Percentiles rank a stretch among this genome's conserved stretches.
phyloP scores from a whole-genome alignment of 2,888 invertebrate species.

The Reticulitermes lucifugus region DNA sequence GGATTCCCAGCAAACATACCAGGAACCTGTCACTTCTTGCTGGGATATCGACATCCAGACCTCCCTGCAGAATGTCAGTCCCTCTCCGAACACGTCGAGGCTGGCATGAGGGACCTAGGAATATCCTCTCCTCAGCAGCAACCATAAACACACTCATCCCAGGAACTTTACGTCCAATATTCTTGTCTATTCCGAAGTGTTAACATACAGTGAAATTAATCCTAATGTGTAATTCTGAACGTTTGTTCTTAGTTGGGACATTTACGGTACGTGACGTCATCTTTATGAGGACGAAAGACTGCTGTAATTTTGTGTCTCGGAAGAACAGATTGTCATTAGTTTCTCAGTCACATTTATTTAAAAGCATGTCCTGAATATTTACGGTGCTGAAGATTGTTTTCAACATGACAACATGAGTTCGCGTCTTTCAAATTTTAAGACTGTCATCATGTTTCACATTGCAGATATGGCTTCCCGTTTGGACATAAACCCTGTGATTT shows the following conservation, averaged over 20 bases:
- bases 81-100: constrained; percentile 36
- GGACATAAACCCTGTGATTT: not conserved
- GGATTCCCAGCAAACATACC: constrained; percentile 83
- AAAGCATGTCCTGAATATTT: not conserved
- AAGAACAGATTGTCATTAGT: no score
- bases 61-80: constrained; percentile 75
- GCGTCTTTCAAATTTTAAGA: not conserved
- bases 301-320: no score
- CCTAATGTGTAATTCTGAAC: not conserved
- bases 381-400: not conserved
- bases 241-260: not conserved
- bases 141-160: not conserved
- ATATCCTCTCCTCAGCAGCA: not conserved
- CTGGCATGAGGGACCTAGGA: constrained; percentile 1
- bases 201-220: not conserved
- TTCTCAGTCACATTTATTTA: not conserved
- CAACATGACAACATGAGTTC: not conserved
- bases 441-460: not conserved
- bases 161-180: not conserved
- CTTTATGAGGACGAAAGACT: not conserved
- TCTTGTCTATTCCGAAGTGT: not conserved
- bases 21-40: constrained; percentile 89
- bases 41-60: constrained; percentile 79
- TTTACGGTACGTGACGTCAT: not conserved
- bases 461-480: not conserved